Evolutionary conservation across 2,888 invertebrate genomes (phyloP), one percentile per base, ranked within the genome.

Genomic region (Villa cingulata): DNA sequence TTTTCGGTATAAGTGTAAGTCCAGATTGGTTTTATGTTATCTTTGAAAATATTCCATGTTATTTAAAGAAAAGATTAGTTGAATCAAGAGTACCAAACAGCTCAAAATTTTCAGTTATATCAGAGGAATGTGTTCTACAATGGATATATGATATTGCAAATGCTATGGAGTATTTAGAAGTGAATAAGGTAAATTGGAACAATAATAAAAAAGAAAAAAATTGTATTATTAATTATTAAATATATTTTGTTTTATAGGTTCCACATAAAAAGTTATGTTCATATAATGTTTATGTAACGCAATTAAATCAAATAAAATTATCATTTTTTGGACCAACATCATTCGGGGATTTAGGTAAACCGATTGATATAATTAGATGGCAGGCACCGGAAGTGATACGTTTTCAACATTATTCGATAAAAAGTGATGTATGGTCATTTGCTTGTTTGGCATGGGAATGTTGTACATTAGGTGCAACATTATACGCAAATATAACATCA

Each of bases 361-460:
- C 80, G 41, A 75, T 82, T 2, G 86, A 88, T 59, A 80, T 82
- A 56, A 78, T 81, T 1, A 71, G 89, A 39, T 89, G 88, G 88
- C 79, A 79, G 9, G 81, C 89, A 0, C 77, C 81, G 20, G 90
- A 90, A 65, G 80, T 83, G 58, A 71, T 88, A 53, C 76, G 78
- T 29, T 78, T 79, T 57, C 79, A 78, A 44, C 76, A 79, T 43
- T 79, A 75, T 55, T 78, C 80, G n/a, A 70, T 73, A 5, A 81
- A 84, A 58, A 83, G 83, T 46, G 86, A 88, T 59, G 75, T 86
- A 6, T 90, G 89, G 89, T 83, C 87, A 0, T 87, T 81, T 64
- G 88, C 84, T 1, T 80, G 86, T 50, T 63, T 88, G 14, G 70
- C 88, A 51, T 90, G 89, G 89, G 90, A 90, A 66, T 79, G 83